phyloP scores from a whole-genome alignment of 2,888 invertebrate genomes.

The Hecatera dysodea region DNA sequence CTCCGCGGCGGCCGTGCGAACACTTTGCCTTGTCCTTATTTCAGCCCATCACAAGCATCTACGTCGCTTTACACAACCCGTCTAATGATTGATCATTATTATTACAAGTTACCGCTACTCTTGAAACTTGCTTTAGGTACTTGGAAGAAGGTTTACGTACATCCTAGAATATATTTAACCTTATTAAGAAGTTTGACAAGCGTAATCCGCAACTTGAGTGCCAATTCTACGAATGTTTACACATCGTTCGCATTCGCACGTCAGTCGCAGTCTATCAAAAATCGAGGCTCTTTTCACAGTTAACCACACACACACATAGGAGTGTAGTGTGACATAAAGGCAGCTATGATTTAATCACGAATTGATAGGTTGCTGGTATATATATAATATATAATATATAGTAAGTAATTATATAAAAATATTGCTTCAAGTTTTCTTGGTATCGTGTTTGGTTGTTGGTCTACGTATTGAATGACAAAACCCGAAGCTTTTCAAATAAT shows the following conservation, averaged over 20 bases:
- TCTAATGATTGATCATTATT: conserved; percentile 71
- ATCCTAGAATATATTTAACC: conserved; percentile 1
- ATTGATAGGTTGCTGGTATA: neutral
- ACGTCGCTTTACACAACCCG: conserved; percentile 72
- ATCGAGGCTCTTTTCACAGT: too few relatives aligned
- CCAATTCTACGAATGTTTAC: too few relatives aligned
- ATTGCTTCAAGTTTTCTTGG: neutral
- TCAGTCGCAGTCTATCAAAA: too few relatives aligned
- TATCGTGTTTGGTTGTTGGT: too few relatives aligned
- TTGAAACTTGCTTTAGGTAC: conserved; percentile 52
- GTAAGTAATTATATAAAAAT: neutral
- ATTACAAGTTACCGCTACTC: conserved; percentile 60
- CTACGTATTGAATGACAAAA: neutral
- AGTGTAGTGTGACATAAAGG: neutral
- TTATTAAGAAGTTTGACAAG: neutral
- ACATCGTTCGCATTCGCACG: too few relatives aligned
- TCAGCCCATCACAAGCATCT: conserved; percentile 59
- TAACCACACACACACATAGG: too few relatives aligned
- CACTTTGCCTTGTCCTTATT: conserved; percentile 82
- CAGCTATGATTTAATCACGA: neutral
- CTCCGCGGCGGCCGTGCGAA: conserved; percentile 43
- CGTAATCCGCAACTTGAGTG: conserved; percentile 1
- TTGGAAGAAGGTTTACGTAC: conserved; percentile 21
- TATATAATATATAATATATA: neutral
- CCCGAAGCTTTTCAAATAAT: neutral